Evolutionary conservation across 2,797 vertebrate genomes (phyloP), one percentile per base, ranked within the genome.

Genomic region (Sebastes melanostomus): DNA sequence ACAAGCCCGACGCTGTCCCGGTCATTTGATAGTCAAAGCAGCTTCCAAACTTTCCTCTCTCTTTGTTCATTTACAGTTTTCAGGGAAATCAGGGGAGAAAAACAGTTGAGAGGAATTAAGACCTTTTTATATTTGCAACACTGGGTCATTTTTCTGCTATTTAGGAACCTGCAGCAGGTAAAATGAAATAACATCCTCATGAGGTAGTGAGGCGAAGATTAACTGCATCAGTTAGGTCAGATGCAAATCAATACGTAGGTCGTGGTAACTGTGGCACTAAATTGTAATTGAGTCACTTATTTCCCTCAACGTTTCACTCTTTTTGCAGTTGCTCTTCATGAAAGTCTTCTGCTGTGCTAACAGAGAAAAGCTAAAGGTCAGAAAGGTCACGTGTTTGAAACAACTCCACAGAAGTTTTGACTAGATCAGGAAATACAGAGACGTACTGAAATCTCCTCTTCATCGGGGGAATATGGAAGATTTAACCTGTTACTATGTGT

Each of bases 1-100:
- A 94, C 93, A 93, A 87, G 68, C 81, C 86, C 8, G 1, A 74
- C 88, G 82, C 92, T 95, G 94, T 94, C 50, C 54, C 66, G 2
- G 72, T 88, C 82, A 96, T 96, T 96, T 96, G 95, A 50, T 94
- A 96, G 93, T 94, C 95, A 96, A 96, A 96, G 80, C 83, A 88
- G 88, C 50, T 86, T 70, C 79, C 83, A 77, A 78, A 89, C 83
- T 93, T 94, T 91, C 93, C 92, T 92, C 89, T 84, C 89, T 91
- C 88, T 92, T 94, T 93, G 91, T 94, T 91, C 93, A 90, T 92
- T 89, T 92, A 93, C 93, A 91, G 93, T 95, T 96, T 95, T 94
- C 94, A 95, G 93, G 93, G 92, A 95, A 95, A 95, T 94, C 88
- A 91, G 88, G 83, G 77, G 86, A 86, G 87, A 71, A 85, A 90